These are phyloP conservation scores for Drosophila anomelani DNA, from an alignment of 2,888 invertebrate species.

Conservation along the genomic window DNA sequence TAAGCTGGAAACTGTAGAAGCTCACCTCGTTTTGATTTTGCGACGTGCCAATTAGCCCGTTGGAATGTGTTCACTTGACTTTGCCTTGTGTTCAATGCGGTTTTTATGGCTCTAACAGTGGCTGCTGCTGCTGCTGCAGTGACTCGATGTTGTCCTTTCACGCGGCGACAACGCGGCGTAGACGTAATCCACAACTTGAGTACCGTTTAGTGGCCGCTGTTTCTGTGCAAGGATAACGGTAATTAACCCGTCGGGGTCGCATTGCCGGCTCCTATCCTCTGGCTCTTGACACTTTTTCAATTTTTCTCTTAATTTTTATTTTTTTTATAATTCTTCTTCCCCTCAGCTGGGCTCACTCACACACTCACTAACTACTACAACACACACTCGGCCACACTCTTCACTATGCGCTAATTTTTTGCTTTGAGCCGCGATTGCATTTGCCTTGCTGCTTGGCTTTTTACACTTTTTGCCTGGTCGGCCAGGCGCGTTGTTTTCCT, in stretches of 20 bases:
- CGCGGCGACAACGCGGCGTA: constrained; percentile 35
- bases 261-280: constrained; percentile 60
- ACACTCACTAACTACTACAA: constrained; percentile 6
- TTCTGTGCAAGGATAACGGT: constrained; percentile 71
- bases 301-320: constrained; percentile 67
- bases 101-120: constrained; percentile 13
- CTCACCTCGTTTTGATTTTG: constrained; percentile 53
- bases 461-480: constrained; percentile 72
- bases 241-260: constrained; percentile 73
- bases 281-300: constrained; percentile 78
- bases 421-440: constrained; percentile 50
- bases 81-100: constrained; percentile 33
- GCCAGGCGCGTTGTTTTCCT: constrained; percentile 35
- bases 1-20: constrained; percentile 1
- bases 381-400: constrained; percentile 49
- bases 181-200: constrained; percentile 52
- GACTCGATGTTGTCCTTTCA: constrained; percentile 40
- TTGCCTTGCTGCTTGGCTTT: constrained; percentile 63
- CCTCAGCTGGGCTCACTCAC: constrained; percentile 61
- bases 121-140: constrained; percentile 5
- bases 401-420: constrained; percentile 79
- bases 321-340: constrained; percentile 49
- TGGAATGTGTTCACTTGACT: constrained; percentile 68
- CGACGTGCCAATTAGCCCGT: constrained; percentile 63
- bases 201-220: constrained; percentile 48